Base-by-base conservation (phyloP, 2,888 invertebrate genomes). In the Toxonevra muliebris region DNA sequence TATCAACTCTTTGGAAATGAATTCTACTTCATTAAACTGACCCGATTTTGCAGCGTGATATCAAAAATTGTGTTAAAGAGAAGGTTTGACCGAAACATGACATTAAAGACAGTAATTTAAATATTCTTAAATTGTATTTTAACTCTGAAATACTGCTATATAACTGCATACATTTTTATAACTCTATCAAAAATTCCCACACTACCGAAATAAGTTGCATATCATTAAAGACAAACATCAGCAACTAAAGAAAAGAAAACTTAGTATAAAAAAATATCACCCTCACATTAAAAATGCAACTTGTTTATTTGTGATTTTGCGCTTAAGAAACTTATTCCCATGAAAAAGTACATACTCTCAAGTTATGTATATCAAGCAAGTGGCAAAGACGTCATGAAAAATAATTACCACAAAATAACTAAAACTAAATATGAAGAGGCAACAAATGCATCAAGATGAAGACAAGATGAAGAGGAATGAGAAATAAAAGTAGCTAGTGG, bases 301-400 rank as follows among this genome's bases (percentile, higher is more conserved):
- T 19, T 41, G 53, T 53, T 42, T 13, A 17, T 65, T 19, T 54
- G 50, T 65, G 53, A 59, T 59, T 65, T 65, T 58, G 64, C 58
- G 50, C 58, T 50, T 48, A 40, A 57, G 57, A 50, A 64, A 48
- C 41, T 48, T 50, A 50, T 65, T 65, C 65, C 65, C 65, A 65
- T 65, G 65, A 58, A 65, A 52, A 42, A 59, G 65, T 64, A 17
- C 55, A n/a, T 64, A 17, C 55, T 10, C 50, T 15, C 58, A 58
- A 43, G 17, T 59, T 58, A 30, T 30, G 30, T 30, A 30, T 30
- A 30, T 30, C 30, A 42, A 30, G 30, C 30, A 30, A 30, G 30
- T 30, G 58, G 41, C 8, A 42, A 20, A 65, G 43, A 57, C 43
- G 55, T 63, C 55, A 57, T 45, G 54, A 30, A 45, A 55, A 30